These are phyloP conservation scores for Habrosyne pyritoides DNA, from an alignment of 2,888 invertebrate genomes.

Conservation along the genomic window DNA sequence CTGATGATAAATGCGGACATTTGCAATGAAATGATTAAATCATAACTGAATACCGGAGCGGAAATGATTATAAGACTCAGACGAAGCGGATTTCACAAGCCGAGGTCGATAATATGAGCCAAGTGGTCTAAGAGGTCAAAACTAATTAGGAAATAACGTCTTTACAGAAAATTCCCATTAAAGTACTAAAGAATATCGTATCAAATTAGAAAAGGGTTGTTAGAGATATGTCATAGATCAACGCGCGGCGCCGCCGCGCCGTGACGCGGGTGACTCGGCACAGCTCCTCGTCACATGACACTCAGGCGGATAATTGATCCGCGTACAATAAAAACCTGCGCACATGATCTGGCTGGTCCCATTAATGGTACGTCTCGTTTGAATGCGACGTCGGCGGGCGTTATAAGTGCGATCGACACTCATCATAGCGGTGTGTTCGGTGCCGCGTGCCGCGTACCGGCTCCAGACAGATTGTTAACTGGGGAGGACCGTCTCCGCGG, in stretches of 20 bases:
- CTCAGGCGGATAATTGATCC: background rate
- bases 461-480: background rate
- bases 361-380: background rate
- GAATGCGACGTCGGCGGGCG: background rate
- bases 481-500: slow-evolving; percentile 5
- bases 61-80: background rate
- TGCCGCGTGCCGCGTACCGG: no score
- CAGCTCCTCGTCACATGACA: background rate
- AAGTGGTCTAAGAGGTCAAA: background rate
- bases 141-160: background rate
- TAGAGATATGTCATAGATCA: background rate
- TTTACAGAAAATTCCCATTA: background rate
- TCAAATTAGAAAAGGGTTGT: background rate
- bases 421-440: background rate
- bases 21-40: background rate
- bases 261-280: no score
- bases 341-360: background rate
- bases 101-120: background rate
- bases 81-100: background rate
- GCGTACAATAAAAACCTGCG: background rate
- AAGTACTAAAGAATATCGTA: background rate
- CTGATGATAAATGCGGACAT: no score
- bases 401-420: background rate
- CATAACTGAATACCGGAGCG: no score
- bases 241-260: no score